Evolutionary conservation across 2,113 vertebrate genomes (phyloP).

Genomic region (Apistogramma diplotaenia): DNA sequence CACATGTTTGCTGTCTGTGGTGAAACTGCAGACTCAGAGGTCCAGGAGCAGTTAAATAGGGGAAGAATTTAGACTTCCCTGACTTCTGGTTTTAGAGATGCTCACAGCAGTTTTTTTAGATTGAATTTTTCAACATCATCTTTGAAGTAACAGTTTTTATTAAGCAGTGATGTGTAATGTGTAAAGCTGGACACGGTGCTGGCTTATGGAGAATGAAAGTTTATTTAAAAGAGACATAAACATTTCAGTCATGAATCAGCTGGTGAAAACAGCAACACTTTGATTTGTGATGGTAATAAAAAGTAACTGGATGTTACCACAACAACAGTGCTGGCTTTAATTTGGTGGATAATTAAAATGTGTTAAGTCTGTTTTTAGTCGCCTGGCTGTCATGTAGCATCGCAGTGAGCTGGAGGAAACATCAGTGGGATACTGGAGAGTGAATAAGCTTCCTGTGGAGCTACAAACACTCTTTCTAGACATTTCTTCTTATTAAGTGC

Average conservation of each 20-base stretch:
- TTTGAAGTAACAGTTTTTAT: background rate
- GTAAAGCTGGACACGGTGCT: background rate
- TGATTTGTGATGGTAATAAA: background rate
- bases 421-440: background rate
- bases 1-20: fast-evolving
- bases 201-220: background rate
- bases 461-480: background rate
- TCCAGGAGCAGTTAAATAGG: background rate
- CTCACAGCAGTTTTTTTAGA: background rate
- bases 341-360: background rate
- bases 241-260: background rate
- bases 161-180: background rate
- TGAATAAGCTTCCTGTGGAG: background rate
- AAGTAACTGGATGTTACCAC: background rate
- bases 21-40: fast-evolving
- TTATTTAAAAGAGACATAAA: background rate
- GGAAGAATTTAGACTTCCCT: background rate
- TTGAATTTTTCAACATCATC: background rate
- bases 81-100: background rate
- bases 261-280: background rate
- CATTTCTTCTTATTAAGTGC: background rate
- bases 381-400: background rate
- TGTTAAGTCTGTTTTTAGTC: background rate
- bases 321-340: background rate
- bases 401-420: background rate